These are phyloP conservation scores for Chaetops frenatus DNA, from an alignment of 2,113 vertebrate species.

Conservation along the genomic window DNA sequence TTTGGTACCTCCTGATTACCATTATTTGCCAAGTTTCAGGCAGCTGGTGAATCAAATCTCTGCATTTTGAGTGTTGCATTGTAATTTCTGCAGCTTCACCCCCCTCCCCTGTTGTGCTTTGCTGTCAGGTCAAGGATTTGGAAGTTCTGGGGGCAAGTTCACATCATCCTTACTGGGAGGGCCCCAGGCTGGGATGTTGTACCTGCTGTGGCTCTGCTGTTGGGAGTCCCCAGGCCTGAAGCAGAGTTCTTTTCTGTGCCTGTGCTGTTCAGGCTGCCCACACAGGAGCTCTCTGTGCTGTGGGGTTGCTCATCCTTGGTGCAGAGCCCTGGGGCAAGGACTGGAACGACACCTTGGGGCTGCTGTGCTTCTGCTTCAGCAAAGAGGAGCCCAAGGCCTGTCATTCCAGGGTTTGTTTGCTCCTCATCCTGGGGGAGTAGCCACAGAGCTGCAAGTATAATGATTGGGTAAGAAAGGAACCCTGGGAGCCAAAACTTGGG, in stretches of 20 bases:
- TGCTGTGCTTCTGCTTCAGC: neutral
- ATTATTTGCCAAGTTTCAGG: neutral
- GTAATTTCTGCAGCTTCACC: neutral
- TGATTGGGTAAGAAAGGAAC: neutral
- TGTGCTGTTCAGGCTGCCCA: neutral
- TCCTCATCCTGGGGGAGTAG: neutral
- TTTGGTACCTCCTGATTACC: neutral
- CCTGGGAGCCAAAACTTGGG: neutral
- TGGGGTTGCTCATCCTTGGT: neutral
- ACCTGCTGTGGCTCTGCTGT: neutral
- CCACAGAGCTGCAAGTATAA: neutral
- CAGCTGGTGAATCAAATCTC: neutral
- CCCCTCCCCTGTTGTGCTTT: neutral
- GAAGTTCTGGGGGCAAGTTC: neutral
- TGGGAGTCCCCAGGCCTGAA: neutral
- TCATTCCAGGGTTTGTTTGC: neutral
- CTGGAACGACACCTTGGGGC: fast-evolving
- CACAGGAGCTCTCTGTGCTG: neutral
- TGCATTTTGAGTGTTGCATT: neutral
- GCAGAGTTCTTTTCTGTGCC: neutral
- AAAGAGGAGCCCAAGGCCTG: neutral
- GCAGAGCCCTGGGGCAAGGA: neutral
- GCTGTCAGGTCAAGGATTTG: neutral
- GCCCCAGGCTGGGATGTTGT: neutral
- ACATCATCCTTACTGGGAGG: neutral